Conservation (phyloP, 2,797 vertebrate genomes). For the Crenuchus spilurus region DNA sequence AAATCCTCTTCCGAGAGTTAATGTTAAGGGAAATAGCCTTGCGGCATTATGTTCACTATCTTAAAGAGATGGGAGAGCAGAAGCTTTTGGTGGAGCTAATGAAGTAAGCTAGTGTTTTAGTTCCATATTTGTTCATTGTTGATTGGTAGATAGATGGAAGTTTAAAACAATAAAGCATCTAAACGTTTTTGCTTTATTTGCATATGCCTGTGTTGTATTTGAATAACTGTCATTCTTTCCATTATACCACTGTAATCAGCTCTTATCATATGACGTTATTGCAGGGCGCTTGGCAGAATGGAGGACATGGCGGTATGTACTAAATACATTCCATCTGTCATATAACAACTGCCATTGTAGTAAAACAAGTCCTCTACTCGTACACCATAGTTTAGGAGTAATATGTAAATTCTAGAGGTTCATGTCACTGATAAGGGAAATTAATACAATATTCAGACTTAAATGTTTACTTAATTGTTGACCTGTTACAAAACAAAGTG, state of each 20-base stretch:
- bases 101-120: constrained; percentile 62
- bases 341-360: neutral
- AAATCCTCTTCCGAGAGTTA: constrained; percentile 90
- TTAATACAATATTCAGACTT: too few species aligned
- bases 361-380: too few species aligned
- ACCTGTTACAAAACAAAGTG: neutral
- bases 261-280: constrained; percentile 36
- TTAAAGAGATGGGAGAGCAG: constrained; percentile 87
- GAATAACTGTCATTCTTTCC: constrained; percentile 16
- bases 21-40: constrained; percentile 87
- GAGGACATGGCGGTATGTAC: constrained; percentile 92
- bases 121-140: neutral
- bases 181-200: constrained; percentile 18
- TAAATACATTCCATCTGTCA: neutral
- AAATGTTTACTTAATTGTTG: neutral
- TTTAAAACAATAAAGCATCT: too few species aligned
- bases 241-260: neutral
- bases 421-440: too few species aligned
- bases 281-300: constrained; percentile 85
- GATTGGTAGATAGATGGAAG: too few species aligned
- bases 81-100: constrained; percentile 88
- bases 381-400: too few species aligned
- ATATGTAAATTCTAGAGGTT: too few species aligned
- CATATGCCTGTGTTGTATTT: constrained; percentile 28
- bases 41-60: constrained; percentile 89